Evolutionary conservation across 2,888 invertebrate species (phyloP), one percentile per base, ranked within the genome.

Genomic region (Petrolisthes cinctipes): DNA sequence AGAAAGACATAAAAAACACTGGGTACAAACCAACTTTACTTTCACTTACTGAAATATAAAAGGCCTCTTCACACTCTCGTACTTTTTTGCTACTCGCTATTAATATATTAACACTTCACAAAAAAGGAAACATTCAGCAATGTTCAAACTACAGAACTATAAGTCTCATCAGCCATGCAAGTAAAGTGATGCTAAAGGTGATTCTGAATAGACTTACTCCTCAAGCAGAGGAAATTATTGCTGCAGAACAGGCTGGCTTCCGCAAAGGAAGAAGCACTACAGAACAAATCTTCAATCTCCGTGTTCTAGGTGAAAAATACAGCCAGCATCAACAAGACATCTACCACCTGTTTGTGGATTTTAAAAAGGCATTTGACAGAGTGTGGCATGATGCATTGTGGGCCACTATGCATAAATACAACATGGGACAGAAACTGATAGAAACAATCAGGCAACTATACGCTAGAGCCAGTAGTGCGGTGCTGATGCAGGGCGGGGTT

Each of bases 151-250:
- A 80, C 2, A n/a, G 57, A 23, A 80, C 80, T 11, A 80, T 80
- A 56, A 80, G 80, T 61, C 57, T 80, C 5, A 80, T 80, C 5
- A 57, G 56, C 11, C 56, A 80, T 20, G 51, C 80, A 17, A 53
- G 68, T 71, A 82, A 71, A 68, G 68, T 82, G 17, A 82, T 82
- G 17, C 71, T 82, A 51, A 82, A 82, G 53, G 53, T 82, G 14
- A 17, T 82, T 2, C n/a, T 68, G 68, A 82, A 68, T 71, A 23
- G 71, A 37, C 6, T 82, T 0, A 82, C n/a, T 51, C 71, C 82
- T 0, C 54, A 82, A 17, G 9, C 11, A 37, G 82, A 82, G 51
- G 53, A 5, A 0, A 82, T 82, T 51, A 82, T 68, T 20, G 71
- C 71, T 57, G 80, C 17, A 80, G 80, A 80, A 17, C 80, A 80